Evolutionary conservation across 2,888 invertebrate species (phyloP), one percentile per base, ranked within the genome.

Genomic region (Andrena trimmerana): DNA sequence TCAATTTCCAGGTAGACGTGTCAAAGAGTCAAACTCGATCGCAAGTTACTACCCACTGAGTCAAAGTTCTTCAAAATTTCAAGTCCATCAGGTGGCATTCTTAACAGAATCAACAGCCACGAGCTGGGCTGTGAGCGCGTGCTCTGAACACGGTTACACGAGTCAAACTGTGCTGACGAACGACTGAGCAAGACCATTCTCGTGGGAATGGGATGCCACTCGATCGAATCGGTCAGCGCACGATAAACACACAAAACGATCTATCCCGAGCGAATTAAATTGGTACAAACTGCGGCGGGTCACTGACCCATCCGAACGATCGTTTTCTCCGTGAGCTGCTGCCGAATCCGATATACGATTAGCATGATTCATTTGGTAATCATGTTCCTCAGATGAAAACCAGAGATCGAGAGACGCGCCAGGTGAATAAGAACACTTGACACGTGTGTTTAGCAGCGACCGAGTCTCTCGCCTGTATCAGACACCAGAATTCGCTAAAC

Each of bases 281-380:
- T 62, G 81, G 80, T 74, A 74, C 70, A 74, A 79, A 78, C 59
- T 24, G 73, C 60, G 67, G 62, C 36, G 65, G 68, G 62, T 72
- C 72, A 59, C 16, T 60, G 65, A 42, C 62, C 78, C 24, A 29
- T 8, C 42, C 20, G 48, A 67, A 8, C 67, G 76, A 72, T 68
- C 63, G 67, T 62, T 71, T 27, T 50, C 10, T 31, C 33, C 24
- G 80, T 52, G 48, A 70, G 13, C 66, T 52, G 74, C 29, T 74
- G 48, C 57, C 65, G 69, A 62, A 75, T 33, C 67, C 59, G 70
- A 70, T 60, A 60, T 62, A 67, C 69, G 70, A 71, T 82, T 80
- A 80, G 62, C 75, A 68, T 68, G 71, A 82, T 80, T 42, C 68
- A 57, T 68, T 75, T 52, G 67, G 80, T 82, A 80, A 82, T 80